Evolutionary conservation across 2,888 invertebrate species (phyloP).

Genomic region (Alviniconcha strummeri): DNA sequence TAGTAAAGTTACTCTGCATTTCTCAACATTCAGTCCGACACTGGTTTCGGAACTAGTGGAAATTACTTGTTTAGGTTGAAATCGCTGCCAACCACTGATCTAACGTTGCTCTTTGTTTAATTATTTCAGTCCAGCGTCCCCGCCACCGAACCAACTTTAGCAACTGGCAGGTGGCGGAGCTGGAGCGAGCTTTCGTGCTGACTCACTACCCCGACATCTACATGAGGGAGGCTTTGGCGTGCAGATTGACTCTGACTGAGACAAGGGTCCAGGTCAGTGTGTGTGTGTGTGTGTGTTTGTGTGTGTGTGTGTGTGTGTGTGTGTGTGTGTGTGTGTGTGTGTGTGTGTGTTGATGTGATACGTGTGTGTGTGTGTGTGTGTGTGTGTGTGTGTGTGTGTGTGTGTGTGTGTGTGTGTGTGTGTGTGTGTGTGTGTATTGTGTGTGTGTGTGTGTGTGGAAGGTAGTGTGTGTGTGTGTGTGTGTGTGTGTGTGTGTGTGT

Average conservation of each 20-base stretch:
- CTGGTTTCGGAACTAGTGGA: too few species aligned
- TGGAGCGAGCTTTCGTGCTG: slow-evolving; percentile 13
- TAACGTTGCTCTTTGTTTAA: neutral
- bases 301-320: neutral
- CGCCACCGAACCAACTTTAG: slow-evolving; percentile 27
- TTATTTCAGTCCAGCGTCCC: slow-evolving; percentile 12
- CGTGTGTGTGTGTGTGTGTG: neutral
- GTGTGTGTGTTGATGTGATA: slow-evolving; percentile 12
- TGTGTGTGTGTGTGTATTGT: slow-evolving; percentile 23
- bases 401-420: too few species aligned
- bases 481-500: slow-evolving; percentile 7
- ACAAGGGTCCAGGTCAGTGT: slow-evolving; percentile 20
- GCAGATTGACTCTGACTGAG: slow-evolving; percentile 11
- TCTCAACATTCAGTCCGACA: neutral
- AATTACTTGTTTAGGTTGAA: too few species aligned
- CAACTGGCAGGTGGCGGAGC: slow-evolving; percentile 18
- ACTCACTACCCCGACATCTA: slow-evolving; percentile 31
- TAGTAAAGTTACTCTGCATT: too few species aligned
- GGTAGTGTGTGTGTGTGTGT: neutral
- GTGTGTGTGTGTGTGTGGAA: too few species aligned
- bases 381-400: neutral
- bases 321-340: slow-evolving; percentile 20
- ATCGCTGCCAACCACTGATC: neutral
- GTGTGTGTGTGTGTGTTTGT: neutral
- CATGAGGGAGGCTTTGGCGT: slow-evolving; percentile 27